Percentiles rank a stretch among this genome's conserved stretches.
These are phyloP conservation scores for Argynnis bischoffii DNA, from an alignment of 2,888 invertebrate genomes.

Conservation along the genomic window DNA sequence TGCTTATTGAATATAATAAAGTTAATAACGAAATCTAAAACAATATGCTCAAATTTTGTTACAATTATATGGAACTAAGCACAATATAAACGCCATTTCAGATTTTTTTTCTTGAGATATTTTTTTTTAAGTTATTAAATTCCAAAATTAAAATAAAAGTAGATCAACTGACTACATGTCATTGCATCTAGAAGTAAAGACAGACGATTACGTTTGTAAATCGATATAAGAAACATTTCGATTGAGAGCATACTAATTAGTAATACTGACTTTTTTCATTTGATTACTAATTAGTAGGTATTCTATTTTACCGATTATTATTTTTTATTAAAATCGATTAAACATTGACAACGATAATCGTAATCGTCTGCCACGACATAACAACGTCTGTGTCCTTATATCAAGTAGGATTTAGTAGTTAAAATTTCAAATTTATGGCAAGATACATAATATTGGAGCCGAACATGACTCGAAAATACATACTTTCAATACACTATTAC, in stretches of 20 bases:
- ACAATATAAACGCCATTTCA: neutral
- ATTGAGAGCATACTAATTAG: slow-evolving; percentile 6
- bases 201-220: slow-evolving; percentile 14
- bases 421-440: slow-evolving; percentile 30
- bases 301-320: neutral
- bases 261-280: slow-evolving; percentile 9
- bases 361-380: slow-evolving; percentile 5
- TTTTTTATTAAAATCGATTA: neutral
- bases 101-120: slow-evolving; percentile 1
- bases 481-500: slow-evolving; percentile 62
- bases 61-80: slow-evolving; percentile 1
- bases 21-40: slow-evolving; percentile 14
- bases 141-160: no score
- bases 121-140: neutral
- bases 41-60: slow-evolving; percentile 9
- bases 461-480: slow-evolving; percentile 80
- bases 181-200: neutral
- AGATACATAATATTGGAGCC: slow-evolving; percentile 24
- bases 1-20: slow-evolving; percentile 18
- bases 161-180: no score
- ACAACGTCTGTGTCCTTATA: neutral
- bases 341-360: neutral
- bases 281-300: slow-evolving; percentile 14
- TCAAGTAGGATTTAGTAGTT: neutral
- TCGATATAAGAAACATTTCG: neutral